These are phyloP conservation scores for Stegostoma tigrinum DNA, from an alignment of 2,113 vertebrate genomes.

Conservation along the genomic window DNA sequence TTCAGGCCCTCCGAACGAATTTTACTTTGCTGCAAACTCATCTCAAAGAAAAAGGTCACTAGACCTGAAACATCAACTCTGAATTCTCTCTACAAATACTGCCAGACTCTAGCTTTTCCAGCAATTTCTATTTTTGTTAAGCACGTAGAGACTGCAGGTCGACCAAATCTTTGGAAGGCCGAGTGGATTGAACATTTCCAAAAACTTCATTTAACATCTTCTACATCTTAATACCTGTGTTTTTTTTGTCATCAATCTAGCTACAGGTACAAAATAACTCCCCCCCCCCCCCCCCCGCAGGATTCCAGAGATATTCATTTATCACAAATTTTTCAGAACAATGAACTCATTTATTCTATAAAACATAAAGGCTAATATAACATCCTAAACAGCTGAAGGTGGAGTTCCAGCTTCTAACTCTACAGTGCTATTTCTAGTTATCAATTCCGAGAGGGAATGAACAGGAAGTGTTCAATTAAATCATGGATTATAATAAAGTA, in stretches of 20 bases:
- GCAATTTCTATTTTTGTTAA: too few species aligned
- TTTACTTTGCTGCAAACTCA: too few species aligned
- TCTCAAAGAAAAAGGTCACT: too few species aligned
- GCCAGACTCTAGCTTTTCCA: too few species aligned
- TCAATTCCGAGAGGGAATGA: background rate
- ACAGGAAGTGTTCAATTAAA: background rate
- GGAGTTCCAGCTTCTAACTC: background rate
- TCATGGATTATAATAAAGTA: background rate
- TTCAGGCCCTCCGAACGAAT: too few species aligned
- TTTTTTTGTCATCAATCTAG: background rate
- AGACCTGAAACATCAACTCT: too few species aligned
- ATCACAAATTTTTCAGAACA: background rate
- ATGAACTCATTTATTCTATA: background rate
- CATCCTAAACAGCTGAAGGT: background rate
- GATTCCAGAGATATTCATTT: background rate
- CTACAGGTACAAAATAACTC: background rate
- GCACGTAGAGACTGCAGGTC: too few species aligned
- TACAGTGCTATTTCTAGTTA: background rate
- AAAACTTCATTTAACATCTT: background rate
- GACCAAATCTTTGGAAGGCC: background rate
- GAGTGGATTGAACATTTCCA: background rate
- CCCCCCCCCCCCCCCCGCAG: background rate
- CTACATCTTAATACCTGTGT: background rate
- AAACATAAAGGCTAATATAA: background rate
- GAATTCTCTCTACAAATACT: too few species aligned